These are phyloP conservation scores for Desoria tigrina DNA, from an alignment of 2,888 invertebrate genomes.

Conservation along the genomic window DNA sequence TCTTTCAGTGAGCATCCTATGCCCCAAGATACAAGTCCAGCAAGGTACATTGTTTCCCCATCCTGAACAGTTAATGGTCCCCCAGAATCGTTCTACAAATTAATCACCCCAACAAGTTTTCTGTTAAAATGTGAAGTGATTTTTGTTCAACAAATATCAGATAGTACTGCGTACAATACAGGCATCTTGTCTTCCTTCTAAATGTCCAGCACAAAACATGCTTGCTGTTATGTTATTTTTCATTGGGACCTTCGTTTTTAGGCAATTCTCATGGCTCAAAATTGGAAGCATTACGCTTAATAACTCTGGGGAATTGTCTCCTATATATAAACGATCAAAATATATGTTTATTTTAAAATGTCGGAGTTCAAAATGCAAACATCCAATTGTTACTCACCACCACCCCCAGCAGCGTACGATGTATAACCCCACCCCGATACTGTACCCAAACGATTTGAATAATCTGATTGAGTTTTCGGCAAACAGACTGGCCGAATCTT, in stretches of 20 bases:
- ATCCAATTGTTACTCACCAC: not conserved
- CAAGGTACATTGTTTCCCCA: not conserved
- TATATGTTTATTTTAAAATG: not conserved
- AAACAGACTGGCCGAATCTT: slow-evolving; percentile 18
- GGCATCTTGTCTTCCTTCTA: slow-evolving; percentile 42
- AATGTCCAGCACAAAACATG: slow-evolving; percentile 48
- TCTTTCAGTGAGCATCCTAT: slow-evolving; percentile 31
- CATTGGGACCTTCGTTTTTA: slow-evolving; percentile 28
- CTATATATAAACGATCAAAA: slow-evolving; percentile 7
- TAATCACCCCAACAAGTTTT: not conserved
- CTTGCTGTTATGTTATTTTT: slow-evolving; percentile 37
- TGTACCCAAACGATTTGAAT: not conserved
- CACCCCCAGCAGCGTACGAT: not conserved
- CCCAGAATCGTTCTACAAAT: slow-evolving; percentile 25
- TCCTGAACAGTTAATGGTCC: slow-evolving; percentile 17
- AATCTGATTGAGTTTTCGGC: not conserved
- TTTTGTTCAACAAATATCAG: not conserved
- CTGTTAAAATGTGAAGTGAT: not conserved
- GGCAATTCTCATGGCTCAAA: slow-evolving; percentile 33
- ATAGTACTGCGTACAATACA: slow-evolving; percentile 35
- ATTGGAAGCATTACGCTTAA: slow-evolving; percentile 39
- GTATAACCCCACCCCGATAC: slow-evolving; percentile 25
- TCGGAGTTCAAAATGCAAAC: too few relatives aligned
- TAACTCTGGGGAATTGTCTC: slow-evolving; percentile 31
- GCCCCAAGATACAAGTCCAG: slow-evolving; percentile 36